Conservation (phyloP, 1,140 invertebrate species). For the Panulirus ornatus region DNA sequence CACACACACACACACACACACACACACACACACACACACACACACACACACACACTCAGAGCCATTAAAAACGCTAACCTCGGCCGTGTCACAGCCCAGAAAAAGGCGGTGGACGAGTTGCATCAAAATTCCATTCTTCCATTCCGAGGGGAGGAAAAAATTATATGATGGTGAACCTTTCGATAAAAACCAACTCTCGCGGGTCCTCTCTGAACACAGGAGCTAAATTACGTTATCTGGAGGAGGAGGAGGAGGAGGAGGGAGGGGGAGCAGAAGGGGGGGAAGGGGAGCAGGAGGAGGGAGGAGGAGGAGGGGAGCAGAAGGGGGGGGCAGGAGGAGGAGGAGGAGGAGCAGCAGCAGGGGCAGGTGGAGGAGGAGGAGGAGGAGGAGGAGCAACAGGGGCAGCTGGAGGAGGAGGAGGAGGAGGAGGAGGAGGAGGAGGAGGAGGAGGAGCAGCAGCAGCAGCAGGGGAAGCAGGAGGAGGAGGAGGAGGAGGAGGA, state of each 20-base stretch:
- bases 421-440: not conserved
- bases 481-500: not conserved
- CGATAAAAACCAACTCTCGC: not conserved
- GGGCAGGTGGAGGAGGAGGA: too few relatives aligned
- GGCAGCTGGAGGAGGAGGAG: too few relatives aligned
- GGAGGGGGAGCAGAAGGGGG: not conserved
- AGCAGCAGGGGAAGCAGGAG: not conserved
- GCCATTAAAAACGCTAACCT: not conserved
- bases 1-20: not conserved
- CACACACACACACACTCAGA: constrained; percentile 1
- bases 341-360: not conserved
- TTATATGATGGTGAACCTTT: not conserved
- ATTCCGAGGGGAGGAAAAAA: too few relatives aligned
- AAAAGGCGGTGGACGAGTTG: too few relatives aligned
- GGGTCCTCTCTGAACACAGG: not conserved
- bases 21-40: not conserved
- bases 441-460: not conserved
- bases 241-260: not conserved
- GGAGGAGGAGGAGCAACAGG: too few relatives aligned
- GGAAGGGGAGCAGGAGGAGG: not conserved
- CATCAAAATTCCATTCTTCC: too few relatives aligned
- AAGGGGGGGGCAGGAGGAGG: not conserved
- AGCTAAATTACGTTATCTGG: not conserved
- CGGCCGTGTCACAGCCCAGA: too few relatives aligned
- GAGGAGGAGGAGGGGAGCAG: too few relatives aligned